Evolutionary conservation across 1,140 invertebrate genomes (phyloP).

Genomic region (Spodoptera frugiperda): DNA sequence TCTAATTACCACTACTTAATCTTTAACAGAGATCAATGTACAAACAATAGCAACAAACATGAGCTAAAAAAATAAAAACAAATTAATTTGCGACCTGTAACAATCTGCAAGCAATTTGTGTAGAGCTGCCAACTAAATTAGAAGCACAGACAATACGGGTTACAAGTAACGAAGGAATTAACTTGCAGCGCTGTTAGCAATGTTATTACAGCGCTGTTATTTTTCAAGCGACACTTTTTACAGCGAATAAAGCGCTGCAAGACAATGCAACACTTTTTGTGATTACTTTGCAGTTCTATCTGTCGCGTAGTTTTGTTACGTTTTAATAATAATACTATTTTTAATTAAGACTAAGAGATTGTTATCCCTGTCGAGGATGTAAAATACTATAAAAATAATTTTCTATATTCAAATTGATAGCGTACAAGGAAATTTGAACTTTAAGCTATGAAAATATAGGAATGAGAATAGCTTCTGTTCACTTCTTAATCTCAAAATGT

Average conservation of each 20-base stretch:
- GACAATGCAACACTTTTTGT: neutral
- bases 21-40: too few species aligned
- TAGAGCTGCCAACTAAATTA: constrained; percentile 15
- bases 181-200: constrained; percentile 9
- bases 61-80: too few species aligned
- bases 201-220: constrained; percentile 17
- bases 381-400: too few species aligned
- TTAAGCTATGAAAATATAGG: too few species aligned
- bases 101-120: neutral
- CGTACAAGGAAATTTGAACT: too few species aligned
- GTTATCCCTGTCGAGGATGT: too few species aligned
- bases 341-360: too few species aligned
- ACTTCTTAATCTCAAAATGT: too few species aligned
- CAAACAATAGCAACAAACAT: too few species aligned
- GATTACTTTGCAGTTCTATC: constrained; percentile 6
- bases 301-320: neutral
- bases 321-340: neutral
- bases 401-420: too few species aligned
- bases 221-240: constrained; percentile 27
- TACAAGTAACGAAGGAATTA: constrained; percentile 26
- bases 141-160: neutral
- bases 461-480: too few species aligned
- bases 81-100: neutral
- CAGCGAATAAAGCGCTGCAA: constrained; percentile 20
- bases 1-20: too few species aligned